Conservation (phyloP, 2,797 vertebrate genomes). For the Ateles fusciceps region DNA sequence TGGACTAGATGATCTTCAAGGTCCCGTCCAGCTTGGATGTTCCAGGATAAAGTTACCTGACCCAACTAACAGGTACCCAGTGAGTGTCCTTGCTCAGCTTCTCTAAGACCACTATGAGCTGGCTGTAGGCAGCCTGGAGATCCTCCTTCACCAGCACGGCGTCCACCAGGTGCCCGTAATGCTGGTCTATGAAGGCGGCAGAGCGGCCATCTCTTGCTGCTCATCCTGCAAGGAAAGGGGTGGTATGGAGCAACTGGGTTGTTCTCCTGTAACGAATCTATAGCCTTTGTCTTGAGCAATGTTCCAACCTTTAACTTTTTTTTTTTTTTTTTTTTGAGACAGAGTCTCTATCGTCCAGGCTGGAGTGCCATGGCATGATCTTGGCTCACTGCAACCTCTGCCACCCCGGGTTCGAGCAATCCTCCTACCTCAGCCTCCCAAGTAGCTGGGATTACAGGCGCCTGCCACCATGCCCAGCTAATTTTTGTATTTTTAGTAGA, state of each 20-base stretch:
- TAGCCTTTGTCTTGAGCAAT: background rate
- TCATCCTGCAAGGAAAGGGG: constrained; percentile 87
- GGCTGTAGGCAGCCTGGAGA: constrained; percentile 86
- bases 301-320: background rate
- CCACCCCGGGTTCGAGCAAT: too few relatives aligned
- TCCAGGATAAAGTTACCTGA: constrained; percentile 83
- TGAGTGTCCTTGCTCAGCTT: constrained; percentile 88
- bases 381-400: too few relatives aligned
- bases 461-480: too few relatives aligned
- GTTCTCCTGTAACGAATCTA: background rate
- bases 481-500: too few relatives aligned
- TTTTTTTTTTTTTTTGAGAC: too few relatives aligned
- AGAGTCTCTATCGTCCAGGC: too few relatives aligned
- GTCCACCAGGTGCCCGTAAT: constrained; percentile 92
- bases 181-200: constrained; percentile 90
- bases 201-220: constrained; percentile 91
- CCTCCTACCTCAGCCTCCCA: too few relatives aligned
- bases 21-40: background rate
- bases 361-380: too few relatives aligned
- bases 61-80: constrained; percentile 94
- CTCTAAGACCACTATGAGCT: constrained; percentile 90
- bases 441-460: too few relatives aligned
- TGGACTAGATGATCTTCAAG: background rate
- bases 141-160: constrained; percentile 91
- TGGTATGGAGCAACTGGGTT: background rate